Evolutionary conservation across 2,113 vertebrate genomes (phyloP), one percentile per base, ranked within the genome.

Genomic region (Sturnira hondurensis): DNA sequence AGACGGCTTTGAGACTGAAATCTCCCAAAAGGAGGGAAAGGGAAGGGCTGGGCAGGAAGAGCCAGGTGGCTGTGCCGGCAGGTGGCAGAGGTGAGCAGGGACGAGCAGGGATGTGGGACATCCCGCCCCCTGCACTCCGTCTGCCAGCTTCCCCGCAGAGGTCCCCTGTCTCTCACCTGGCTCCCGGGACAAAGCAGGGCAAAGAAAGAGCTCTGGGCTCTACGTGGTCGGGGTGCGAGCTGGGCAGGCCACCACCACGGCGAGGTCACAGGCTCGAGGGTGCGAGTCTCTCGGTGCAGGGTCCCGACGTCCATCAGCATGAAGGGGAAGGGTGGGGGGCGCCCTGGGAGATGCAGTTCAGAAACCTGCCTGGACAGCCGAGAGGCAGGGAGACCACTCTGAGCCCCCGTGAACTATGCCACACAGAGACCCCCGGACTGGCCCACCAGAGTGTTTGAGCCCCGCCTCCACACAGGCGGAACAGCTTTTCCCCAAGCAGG

Each of bases 321-420:
- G 97, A 97, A 97, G 96, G 94, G 91, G 86, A 97, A 93, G 3
- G 7, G 36, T 74, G 89, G 54, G 54, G 20, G 6, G 54, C 3
- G 19, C 17, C 85, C 73, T 45, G 85, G 97, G 97, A 97, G 97
- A 97, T 91, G 78, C 92, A 96, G 65, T 98, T 97, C 96, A 70
- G 1, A 71, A 94, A 92, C 85, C 97, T 93, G 78, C 38, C 90
- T 95, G 96, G 95, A 98, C 98, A 98, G 98, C 97, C 95, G 70
- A 92, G 96, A 96, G 89, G 96, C 95, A 91, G 87, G 97, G 83
- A 96, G 97, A 98, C 96, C 97, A 45, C 94, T 96, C 94, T 97
- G 97, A 98, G 97, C 97, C 98, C 95, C 52, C 92, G 94, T 97
- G 98, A 98, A 96, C 97, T 97, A 91, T 98, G 95, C 96, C 97